Percentiles rank a stretch among this genome's conserved stretches.
Conservation (phyloP, 2,888 invertebrate genomes). For the Pandemis heparana region DNA sequence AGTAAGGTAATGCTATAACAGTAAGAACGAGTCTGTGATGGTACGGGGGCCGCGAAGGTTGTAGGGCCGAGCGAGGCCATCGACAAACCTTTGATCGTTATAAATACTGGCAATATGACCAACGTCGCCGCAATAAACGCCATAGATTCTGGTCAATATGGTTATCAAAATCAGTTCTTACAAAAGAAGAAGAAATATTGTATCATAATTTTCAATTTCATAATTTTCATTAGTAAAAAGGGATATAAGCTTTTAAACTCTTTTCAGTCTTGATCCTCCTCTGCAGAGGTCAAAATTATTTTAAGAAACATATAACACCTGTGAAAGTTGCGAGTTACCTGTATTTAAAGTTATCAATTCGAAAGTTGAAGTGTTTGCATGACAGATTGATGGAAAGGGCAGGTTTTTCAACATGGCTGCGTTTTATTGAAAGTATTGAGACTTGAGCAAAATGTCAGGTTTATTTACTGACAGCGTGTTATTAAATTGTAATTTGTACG, state of each 20-base stretch:
- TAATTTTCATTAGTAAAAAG: neutral
- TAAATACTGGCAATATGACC: constrained; percentile 25
- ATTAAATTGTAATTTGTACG: neutral
- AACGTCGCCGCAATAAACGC: neutral
- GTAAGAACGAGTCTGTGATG: constrained; percentile 53
- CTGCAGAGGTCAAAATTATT: neutral
- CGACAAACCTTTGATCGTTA: constrained; percentile 41
- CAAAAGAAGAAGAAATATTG: neutral
- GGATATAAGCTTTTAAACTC: neutral
- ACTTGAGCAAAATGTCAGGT: constrained; percentile 11
- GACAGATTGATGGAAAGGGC: constrained; percentile 7
- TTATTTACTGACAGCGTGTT: neutral
- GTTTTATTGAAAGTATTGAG: constrained; percentile 17
- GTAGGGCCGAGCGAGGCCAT: constrained; percentile 78
- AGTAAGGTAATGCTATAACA: constrained; percentile 39
- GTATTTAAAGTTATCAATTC: constrained; percentile 1
- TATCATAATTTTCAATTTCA: neutral
- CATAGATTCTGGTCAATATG: neutral
- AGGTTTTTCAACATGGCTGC: constrained; percentile 9
- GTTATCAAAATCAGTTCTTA: neutral
- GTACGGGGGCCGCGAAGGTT: constrained; percentile 77
- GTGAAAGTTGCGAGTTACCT: neutral
- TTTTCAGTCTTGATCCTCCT: neutral
- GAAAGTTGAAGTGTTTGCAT: neutral
- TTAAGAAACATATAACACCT: neutral